A percentile compares a stretch with the other conserved stretches of the same genome.
These are phyloP conservation scores for Phallusia fumigata DNA, from an alignment of 23 tunicate species.

Conservation along the genomic window DNA sequence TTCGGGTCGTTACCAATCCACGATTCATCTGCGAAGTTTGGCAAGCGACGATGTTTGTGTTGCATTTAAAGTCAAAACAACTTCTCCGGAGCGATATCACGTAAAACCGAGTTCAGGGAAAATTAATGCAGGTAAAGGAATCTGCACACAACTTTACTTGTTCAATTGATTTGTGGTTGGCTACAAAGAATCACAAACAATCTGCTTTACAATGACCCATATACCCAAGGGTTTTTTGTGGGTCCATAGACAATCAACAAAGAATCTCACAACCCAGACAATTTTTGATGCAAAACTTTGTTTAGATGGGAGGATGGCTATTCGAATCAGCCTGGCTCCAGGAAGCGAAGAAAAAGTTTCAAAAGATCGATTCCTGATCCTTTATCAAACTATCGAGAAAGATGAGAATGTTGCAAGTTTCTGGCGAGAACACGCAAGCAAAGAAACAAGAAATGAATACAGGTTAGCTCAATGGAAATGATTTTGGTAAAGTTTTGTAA, in stretches of 20 bases:
- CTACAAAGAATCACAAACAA: too few relatives aligned
- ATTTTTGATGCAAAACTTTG: too few relatives aligned
- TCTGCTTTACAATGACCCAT: too few relatives aligned
- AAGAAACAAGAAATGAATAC: slow-evolving; percentile 47
- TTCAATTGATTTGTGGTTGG: too few relatives aligned
- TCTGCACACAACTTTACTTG: too few relatives aligned
- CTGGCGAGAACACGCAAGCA: slow-evolving; percentile 52
- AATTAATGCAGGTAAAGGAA: slow-evolving; percentile 37
- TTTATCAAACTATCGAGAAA: slow-evolving; percentile 44
- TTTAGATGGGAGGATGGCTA: slow-evolving; percentile 40
- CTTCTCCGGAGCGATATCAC: slow-evolving; percentile 77
- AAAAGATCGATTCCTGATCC: slow-evolving; percentile 68
- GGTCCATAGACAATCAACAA: too few relatives aligned
- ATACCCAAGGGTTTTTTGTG: too few relatives aligned
- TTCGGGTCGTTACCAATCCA: slow-evolving; percentile 39
- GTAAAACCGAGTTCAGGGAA: slow-evolving; percentile 79
- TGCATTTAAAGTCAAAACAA: slow-evolving; percentile 79
- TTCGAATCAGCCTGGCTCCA: slow-evolving; percentile 46
- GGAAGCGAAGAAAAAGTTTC: slow-evolving; percentile 46
- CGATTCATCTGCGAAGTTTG: slow-evolving; percentile 33
- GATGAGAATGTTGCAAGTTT: slow-evolving; percentile 47
- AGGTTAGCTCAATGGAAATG: too few relatives aligned
- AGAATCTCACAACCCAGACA: too few relatives aligned
- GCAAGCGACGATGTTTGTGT: slow-evolving; percentile 17
- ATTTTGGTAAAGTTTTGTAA: too few relatives aligned